Evolutionary conservation across 2,797 vertebrate species (phyloP), one percentile per base, ranked within the genome.

Genomic region (Apodemus agrarius): DNA sequence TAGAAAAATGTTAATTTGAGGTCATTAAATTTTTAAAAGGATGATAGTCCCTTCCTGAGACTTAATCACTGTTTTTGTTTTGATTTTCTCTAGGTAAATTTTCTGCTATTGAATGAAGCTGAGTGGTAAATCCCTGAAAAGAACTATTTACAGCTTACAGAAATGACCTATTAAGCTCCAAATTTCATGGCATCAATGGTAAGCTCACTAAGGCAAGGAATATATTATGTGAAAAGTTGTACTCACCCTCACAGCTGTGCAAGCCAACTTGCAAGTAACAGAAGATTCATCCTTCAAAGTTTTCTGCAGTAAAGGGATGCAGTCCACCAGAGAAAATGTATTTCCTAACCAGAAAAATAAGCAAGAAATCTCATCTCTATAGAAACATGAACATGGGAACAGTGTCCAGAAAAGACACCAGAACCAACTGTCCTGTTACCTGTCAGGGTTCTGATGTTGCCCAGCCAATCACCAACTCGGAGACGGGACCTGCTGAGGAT

Each of bases 251-350:
- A 99, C 99, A 96, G 99, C 99, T 69, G 99, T 98, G 96, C 99
- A 99, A 54, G 99, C 99, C 99, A 99, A 98, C 98, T 99, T 99
- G 97, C 99, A 99, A 0, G 99, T 99, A 69, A 99, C 99, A 0
- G 99, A 99, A 14, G 99, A 99, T 67, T 99, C 99, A 40, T 99
- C 99, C 98, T 99, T 99, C 74, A 99, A 97, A 0, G 98, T 99
- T 95, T 98, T 99, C 98, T 98, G 99, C 72, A 99, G 98, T 93
- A 99, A 98, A 98, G 99, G 99, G 95, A 99, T 98, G 97, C 99
- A 99, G 97, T 99, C 99, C 97, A 98, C 98, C 98, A 99, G 98
- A 88, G 99, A 99, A 98, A 99, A 97, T 14, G 98, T 98, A 98
- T 99, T 99, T 97, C 99, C 99, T 99, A 97, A 75, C 0, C 91